Base-by-base conservation (phyloP, 2,797 vertebrate species). In the Myotis findleyi region DNA sequence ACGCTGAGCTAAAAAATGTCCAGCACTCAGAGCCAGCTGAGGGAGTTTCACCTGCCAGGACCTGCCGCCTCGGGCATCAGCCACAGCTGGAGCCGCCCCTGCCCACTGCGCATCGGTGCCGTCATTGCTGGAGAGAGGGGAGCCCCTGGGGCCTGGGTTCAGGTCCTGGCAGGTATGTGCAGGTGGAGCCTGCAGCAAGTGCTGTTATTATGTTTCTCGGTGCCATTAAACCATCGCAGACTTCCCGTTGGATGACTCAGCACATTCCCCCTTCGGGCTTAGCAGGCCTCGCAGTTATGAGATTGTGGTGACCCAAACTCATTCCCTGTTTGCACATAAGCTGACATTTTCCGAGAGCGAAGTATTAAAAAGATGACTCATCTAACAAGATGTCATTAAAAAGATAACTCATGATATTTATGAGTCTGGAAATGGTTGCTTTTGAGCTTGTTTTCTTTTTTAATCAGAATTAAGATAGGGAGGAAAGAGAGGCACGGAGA, bases 11-110 rank as follows among this genome's bases (percentile, higher is more conserved):
- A 44, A 92, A 81, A 16, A 2, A 13, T n/a, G 92, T 94, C 64
- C 33, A 36, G 41, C 75, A 49, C 51, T 86, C 81, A n/a, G 51
- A 84, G 88, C 33, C 21, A 71, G 76, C 10, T 36, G 68, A 41
- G 94, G 79, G 30, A 41, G 62, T 44, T 77, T 73, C 94, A 93
- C 89, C 96, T 96, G 96, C 95, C 79, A 38, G 72, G 95, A 94
- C 94, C 88, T 94, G 95, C 7, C 6, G 21, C 62, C 41, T 87
- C 18, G 51, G 87, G 82, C 89, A 93, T 77, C 53, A 11, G 55
- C n/a, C 23, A 62, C 8, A 20, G 64, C 75, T 51, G 7, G 72
- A 59, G 62, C 0, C 18, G 80, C 84, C 95, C 93, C 85, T 89
- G 95, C 94, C 47, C 64, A n/a, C 3, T 6, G 68, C 55, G 68